These are phyloP conservation scores for Macroglossus sobrinus DNA, from an alignment of 2,113 vertebrate species.

Conservation along the genomic window DNA sequence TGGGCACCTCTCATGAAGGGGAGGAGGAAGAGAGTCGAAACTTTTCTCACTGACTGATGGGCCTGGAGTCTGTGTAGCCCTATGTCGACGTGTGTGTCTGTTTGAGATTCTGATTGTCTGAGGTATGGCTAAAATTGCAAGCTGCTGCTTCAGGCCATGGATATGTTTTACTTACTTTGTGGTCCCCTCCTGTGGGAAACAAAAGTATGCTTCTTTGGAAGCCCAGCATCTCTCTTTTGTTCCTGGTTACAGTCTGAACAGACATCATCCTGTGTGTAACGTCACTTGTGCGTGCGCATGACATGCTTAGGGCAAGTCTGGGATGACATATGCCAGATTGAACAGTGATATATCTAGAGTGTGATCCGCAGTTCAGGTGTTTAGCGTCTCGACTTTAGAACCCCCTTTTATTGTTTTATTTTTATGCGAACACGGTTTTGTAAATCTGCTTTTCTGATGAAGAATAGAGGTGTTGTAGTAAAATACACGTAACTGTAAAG, in stretches of 20 bases:
- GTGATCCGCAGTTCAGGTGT: background rate
- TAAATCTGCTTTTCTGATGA: background rate
- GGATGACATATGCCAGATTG: fast-evolving
- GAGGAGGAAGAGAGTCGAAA: background rate
- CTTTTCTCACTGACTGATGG: background rate
- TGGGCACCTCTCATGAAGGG: fast-evolving
- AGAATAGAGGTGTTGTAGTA: background rate
- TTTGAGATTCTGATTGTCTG: background rate
- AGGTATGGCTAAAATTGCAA: background rate
- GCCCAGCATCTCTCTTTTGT: background rate
- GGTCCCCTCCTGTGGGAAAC: background rate
- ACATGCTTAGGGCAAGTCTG: fast-evolving
- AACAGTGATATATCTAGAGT: fast-evolving
- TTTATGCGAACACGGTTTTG: background rate
- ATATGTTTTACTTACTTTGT: background rate
- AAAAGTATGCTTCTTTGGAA: background rate
- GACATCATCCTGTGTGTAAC: fast-evolving
- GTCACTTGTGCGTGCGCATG: fast-evolving
- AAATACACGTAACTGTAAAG: background rate
- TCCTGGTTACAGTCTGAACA: background rate
- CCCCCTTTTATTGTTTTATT: background rate
- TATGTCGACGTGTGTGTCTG: background rate
- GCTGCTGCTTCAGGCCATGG: background rate
- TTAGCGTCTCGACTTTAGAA: background rate
- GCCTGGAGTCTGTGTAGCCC: background rate